A percentile compares a stretch with the other conserved stretches of the same genome.
Evolutionary conservation across 2,888 invertebrate genomes (phyloP).

Genomic region (Callinectes sapidus): DNA sequence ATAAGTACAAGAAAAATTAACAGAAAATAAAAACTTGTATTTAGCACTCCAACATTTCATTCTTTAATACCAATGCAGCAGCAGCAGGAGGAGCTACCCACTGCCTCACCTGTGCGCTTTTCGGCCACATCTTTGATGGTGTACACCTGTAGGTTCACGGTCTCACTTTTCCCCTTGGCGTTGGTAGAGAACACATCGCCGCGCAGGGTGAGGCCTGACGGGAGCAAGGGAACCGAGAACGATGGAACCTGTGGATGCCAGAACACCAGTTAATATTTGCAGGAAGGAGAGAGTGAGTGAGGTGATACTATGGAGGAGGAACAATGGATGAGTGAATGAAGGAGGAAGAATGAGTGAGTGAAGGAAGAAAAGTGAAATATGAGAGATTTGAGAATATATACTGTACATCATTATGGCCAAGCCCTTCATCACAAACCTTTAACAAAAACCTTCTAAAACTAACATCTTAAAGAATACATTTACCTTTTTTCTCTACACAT

Average conservation of each 20-base stretch:
- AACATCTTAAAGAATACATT: neutral
- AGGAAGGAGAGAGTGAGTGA: neutral
- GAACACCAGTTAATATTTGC: neutral
- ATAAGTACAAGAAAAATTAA: too few species aligned
- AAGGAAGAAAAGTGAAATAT: too few species aligned
- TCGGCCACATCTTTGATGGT: conserved; percentile 69
- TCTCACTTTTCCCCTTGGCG: conserved; percentile 63
- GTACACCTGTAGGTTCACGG: conserved; percentile 55
- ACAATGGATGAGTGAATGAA: too few species aligned
- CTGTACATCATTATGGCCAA: neutral
- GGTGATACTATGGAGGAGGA: too few species aligned
- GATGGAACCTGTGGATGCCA: conserved; percentile 54
- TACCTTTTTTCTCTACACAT: neutral
- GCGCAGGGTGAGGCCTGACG: conserved; percentile 49
- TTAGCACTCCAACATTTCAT: neutral
- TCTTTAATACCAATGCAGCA: too few species aligned
- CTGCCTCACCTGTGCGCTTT: conserved; percentile 66
- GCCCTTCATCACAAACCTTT: neutral
- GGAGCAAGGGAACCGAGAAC: conserved; percentile 58
- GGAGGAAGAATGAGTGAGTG: too few species aligned
- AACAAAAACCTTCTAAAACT: neutral
- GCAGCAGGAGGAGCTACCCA: neutral
- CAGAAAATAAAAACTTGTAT: neutral
- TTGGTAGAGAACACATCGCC: conserved; percentile 67
- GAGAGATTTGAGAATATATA: too few species aligned